Conservation (phyloP, 2,113 vertebrate species). For the Callionymus lyra region DNA sequence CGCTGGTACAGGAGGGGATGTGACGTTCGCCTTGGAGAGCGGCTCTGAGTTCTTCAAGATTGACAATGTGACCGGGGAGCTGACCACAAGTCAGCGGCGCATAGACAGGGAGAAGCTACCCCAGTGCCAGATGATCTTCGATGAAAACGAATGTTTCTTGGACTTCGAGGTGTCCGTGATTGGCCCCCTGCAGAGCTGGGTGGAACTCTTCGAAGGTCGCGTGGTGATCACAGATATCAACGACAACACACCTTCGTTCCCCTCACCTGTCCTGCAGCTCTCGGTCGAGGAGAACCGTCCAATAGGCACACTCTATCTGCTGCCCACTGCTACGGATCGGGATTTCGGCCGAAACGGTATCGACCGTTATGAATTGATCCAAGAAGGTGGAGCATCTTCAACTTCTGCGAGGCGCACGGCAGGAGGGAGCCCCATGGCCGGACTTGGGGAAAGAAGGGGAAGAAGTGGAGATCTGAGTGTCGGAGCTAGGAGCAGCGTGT, state of each 20-base stretch:
- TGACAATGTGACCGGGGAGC: slow-evolving; percentile 93
- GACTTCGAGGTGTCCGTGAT: slow-evolving; percentile 97
- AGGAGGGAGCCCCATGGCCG: slow-evolving; percentile 52
- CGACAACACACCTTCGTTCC: slow-evolving; percentile 94
- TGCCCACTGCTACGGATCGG: slow-evolving; percentile 90
- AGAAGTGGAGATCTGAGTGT: slow-evolving; percentile 54
- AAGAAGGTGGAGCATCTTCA: slow-evolving; percentile 62
- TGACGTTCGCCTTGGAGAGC: slow-evolving; percentile 93
- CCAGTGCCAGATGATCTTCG: slow-evolving; percentile 98
- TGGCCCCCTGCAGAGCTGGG: slow-evolving; percentile 94
- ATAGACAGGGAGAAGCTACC: slow-evolving; percentile 93
- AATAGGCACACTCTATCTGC: slow-evolving; percentile 89
- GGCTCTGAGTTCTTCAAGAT: slow-evolving; percentile 94
- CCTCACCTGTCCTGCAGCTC: slow-evolving; percentile 88
- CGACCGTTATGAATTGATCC: slow-evolving; percentile 88
- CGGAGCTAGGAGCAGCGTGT: slow-evolving; percentile 78
- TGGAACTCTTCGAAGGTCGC: slow-evolving; percentile 90
- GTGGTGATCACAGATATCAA: slow-evolving; percentile 94
- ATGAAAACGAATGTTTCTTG: slow-evolving; percentile 94
- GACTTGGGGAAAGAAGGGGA: slow-evolving; percentile 57
- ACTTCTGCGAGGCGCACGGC: slow-evolving; percentile 50
- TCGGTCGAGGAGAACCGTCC: slow-evolving; percentile 95
- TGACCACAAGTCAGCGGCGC: slow-evolving; percentile 83
- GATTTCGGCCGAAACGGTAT: slow-evolving; percentile 93
- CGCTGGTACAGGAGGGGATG: slow-evolving; percentile 76